A percentile compares a stretch with the other conserved stretches of the same genome.
Evolutionary conservation across 2,888 invertebrate genomes (phyloP).

Genomic region (Dynastes grantii): DNA sequence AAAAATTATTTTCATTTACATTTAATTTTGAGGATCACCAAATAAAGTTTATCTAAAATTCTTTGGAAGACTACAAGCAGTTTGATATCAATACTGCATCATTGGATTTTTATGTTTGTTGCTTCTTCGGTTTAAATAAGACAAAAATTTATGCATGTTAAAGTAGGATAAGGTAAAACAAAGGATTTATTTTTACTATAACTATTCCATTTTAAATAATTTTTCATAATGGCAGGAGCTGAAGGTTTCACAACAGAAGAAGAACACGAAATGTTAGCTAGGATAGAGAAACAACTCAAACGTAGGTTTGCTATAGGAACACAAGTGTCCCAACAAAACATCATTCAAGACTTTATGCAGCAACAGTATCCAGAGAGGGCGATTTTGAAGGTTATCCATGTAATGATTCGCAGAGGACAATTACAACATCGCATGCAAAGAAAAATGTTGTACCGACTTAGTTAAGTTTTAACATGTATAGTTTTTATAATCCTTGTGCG

Average conservation of each 20-base stretch:
- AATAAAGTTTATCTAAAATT: not conserved
- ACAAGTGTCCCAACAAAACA: conserved; percentile 95
- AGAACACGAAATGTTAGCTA: conserved; percentile 90
- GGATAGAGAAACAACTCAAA: conserved; percentile 96
- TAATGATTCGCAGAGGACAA: conserved; percentile 96
- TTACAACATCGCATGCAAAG: conserved; percentile 96
- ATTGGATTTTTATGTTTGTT: too few relatives aligned
- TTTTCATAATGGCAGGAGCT: conserved; percentile 77
- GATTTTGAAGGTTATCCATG: conserved; percentile 91
- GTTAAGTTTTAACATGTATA: conserved; percentile 71
- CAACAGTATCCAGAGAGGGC: conserved; percentile 92
- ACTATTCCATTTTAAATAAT: too few relatives aligned
- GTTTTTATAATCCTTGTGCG: conserved; percentile 11
- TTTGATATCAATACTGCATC: not conserved
- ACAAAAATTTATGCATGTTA: too few relatives aligned
- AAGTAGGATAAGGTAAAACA: too few relatives aligned
- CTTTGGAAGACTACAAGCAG: not conserved
- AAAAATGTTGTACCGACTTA: conserved; percentile 95
- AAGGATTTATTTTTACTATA: too few relatives aligned
- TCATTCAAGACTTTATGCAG: conserved; percentile 88
- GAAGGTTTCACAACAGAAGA: conserved; percentile 98
- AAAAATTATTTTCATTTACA: too few relatives aligned
- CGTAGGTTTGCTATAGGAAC: conserved; percentile 95
- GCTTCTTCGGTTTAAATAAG: too few relatives aligned
- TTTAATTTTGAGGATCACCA: too few relatives aligned